Conservation (phyloP, 2,797 vertebrate genomes). For the Anabacerthia variegaticeps region DNA sequence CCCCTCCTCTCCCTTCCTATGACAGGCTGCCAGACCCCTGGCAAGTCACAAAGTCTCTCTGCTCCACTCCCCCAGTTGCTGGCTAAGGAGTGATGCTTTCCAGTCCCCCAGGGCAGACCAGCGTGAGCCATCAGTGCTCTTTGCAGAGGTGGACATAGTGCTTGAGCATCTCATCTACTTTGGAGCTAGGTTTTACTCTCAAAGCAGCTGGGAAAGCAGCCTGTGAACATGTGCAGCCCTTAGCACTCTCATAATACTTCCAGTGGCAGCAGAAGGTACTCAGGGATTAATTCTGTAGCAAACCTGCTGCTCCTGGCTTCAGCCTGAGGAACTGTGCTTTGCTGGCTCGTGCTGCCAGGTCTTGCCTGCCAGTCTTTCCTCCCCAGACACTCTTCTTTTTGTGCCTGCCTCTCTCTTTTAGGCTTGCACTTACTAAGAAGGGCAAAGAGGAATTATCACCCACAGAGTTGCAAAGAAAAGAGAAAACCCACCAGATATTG, state of each 20-base stretch:
- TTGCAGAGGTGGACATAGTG: not conserved
- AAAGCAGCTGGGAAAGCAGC: slow-evolving; percentile 39
- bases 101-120: not conserved
- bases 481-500: not conserved
- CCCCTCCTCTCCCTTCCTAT: fast-evolving
- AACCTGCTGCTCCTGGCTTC: slow-evolving; percentile 51
- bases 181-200: not conserved
- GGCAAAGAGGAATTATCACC: not conserved
- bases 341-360: not conserved
- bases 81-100: not conserved
- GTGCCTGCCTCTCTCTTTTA: not conserved
- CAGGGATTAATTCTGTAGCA: slow-evolving; percentile 13
- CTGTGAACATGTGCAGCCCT: slow-evolving; percentile 30
- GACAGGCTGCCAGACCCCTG: not conserved
- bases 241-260: not conserved
- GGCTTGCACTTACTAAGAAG: not conserved
- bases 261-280: slow-evolving; percentile 29
- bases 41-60: not conserved
- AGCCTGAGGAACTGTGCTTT: not conserved
- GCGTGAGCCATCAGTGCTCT: not conserved
- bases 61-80: not conserved
- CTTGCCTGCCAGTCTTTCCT: not conserved
- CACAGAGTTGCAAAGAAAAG: not conserved
- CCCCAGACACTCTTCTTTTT: not conserved
- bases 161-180: not conserved